Base-by-base conservation (phyloP, 2,888 invertebrate species). In the Rhyacophila evoluta region DNA sequence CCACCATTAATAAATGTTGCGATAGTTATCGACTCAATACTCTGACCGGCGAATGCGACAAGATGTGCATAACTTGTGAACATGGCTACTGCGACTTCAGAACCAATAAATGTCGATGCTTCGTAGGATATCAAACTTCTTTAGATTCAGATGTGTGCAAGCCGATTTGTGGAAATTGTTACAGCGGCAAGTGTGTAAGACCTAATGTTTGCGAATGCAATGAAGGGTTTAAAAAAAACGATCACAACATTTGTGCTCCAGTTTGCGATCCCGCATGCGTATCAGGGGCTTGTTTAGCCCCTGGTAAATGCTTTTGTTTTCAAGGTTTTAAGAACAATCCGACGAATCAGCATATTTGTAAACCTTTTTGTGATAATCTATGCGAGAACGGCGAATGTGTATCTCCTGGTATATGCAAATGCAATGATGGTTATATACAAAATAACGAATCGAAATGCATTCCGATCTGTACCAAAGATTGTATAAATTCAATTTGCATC, bases 141-240 rank as follows among this genome's bases (percentile, higher is more conserved):
- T 2, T 8, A 5, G 55, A 25, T 10, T 6, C 5, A 19, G 0
- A 15, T 0, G 1, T 19, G 2, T 55, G 55, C 19, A 55, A 15
- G 15, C 55, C 55, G 19, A 0, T 55, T 1, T 55, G 55, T 55
- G 1, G 5, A 19, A 19, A 55, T 0, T 55, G 55, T 55, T 19
- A 8, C 10, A 55, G 19, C 19, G 55, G 55, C 10, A 19, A 19
- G 10, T 55, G 55, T 1, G 19, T 19, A 8, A 19, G 4, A 1
- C 55, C 55, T 55, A 55, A 55, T 8, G 4, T 55, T 0, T 55
- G 55, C 15, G 83, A 84, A 1, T 87, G 87, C 75, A 84, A 85
- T 55, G 84, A 85, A 41, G 86, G 86, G 1, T 87, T 85, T 41
- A 69, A 11, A 79, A 15, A 37, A 39, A 11, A 5, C 28, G 29